Percentiles rank a stretch among this genome's conserved stretches.
phyloP scores from a whole-genome alignment of 2,113 vertebrate species.

The Camelus dromedarius region DNA sequence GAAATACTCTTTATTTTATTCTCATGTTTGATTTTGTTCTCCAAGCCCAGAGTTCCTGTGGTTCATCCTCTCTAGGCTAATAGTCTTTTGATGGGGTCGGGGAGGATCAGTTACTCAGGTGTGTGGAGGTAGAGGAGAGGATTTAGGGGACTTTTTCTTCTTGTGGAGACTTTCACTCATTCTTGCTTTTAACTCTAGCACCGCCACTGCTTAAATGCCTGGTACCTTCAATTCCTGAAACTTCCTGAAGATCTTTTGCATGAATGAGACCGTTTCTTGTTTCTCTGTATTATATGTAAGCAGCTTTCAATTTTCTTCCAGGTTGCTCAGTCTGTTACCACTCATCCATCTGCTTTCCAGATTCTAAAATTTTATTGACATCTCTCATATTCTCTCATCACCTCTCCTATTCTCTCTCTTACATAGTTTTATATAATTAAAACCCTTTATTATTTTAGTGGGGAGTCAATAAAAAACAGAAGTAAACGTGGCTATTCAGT shows the following conservation, averaged over 20 bases:
- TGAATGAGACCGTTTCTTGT: background rate
- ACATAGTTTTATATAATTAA: background rate
- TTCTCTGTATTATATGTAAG: background rate
- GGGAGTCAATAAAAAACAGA: background rate
- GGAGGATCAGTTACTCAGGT: background rate
- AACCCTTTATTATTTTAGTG: background rate
- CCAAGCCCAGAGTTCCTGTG: background rate
- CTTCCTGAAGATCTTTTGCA: background rate
- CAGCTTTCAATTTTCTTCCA: conserved; percentile 10
- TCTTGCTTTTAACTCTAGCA: background rate
- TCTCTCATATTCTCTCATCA: background rate
- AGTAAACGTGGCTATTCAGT: background rate
- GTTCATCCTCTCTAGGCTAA: background rate
- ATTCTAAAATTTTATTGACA: background rate
- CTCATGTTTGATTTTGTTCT: background rate
- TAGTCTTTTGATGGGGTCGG: background rate
- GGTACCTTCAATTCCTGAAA: background rate
- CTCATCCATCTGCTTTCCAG: background rate
- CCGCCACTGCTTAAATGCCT: background rate
- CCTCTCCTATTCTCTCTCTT: background rate
- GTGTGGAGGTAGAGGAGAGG: background rate
- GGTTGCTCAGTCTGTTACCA: background rate
- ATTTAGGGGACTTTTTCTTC: background rate
- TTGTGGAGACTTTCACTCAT: background rate
- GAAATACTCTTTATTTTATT: background rate